A percentile compares a stretch with the other conserved stretches of the same genome.
phyloP scores from a whole-genome alignment of 2,113 vertebrate species.

The Odocoileus virginianus region DNA sequence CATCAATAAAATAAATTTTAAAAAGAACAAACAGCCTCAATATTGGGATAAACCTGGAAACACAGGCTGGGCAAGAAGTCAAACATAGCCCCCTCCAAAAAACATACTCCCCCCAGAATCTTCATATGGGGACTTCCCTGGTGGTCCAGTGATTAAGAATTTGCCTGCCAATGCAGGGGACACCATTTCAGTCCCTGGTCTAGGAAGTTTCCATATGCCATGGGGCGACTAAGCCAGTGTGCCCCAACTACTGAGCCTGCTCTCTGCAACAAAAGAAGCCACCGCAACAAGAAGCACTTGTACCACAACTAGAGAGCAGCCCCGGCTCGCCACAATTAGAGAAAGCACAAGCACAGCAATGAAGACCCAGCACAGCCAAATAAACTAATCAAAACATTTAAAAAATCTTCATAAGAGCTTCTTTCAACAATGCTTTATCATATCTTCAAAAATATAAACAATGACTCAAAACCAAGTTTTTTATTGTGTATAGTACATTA shows the following conservation, averaged over 20 bases:
- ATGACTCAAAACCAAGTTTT: neutral
- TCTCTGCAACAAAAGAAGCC: neutral
- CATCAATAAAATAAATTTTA: neutral
- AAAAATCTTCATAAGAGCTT: neutral
- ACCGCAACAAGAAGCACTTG: neutral
- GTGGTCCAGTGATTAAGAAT: neutral
- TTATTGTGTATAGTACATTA: neutral
- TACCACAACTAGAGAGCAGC: neutral
- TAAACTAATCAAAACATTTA: neutral
- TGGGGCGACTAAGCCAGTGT: neutral
- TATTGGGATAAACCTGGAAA: neutral
- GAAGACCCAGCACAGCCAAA: neutral
- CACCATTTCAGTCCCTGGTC: neutral
- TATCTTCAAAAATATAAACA: neutral
- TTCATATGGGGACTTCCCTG: neutral
- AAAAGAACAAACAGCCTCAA: neutral
- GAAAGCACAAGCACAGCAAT: neutral
- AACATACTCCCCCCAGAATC: neutral
- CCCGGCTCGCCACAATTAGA: neutral
- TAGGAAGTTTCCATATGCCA: neutral
- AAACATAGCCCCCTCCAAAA: neutral
- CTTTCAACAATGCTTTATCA: neutral
- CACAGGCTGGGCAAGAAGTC: neutral
- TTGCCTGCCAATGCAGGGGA: neutral
- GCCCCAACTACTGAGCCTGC: neutral